Percentiles rank a stretch among this genome's conserved stretches.
Evolutionary conservation across 2,797 vertebrate genomes (phyloP).

Genomic region (Buceros bicornis): DNA sequence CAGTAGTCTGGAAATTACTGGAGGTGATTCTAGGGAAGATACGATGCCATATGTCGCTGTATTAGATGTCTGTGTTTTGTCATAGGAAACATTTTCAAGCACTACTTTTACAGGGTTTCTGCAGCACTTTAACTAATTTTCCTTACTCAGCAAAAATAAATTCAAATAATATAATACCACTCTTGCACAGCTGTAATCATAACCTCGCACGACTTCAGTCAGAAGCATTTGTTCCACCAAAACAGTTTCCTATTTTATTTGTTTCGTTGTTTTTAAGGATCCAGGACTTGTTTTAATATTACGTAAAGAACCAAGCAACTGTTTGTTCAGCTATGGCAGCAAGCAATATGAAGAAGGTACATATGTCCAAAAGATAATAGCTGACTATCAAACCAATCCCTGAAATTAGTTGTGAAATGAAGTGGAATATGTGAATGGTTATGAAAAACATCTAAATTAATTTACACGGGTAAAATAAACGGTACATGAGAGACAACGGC

Average conservation of each 20-base stretch:
- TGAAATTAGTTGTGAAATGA: conserved; percentile 64
- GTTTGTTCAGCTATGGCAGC: not conserved
- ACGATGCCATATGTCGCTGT: not conserved
- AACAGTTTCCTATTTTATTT: not conserved
- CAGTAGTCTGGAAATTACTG: not conserved
- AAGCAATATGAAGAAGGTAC: not conserved
- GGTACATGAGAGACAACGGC: conserved; percentile 44
- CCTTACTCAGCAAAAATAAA: not conserved
- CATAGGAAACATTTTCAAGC: not conserved
- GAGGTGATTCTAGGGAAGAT: not conserved
- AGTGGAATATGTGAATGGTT: conserved; percentile 45
- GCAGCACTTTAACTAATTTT: conserved; percentile 21
- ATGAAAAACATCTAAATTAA: conserved; percentile 62
- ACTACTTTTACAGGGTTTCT: not conserved
- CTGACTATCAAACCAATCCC: conserved; percentile 20
- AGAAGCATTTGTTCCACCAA: not conserved
- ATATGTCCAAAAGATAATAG: conserved; percentile 12
- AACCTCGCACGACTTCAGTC: not conserved
- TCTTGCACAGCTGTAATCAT: not conserved
- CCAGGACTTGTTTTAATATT: not conserved
- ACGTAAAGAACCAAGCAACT: not conserved
- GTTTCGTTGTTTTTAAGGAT: not conserved
- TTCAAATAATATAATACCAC: not conserved
- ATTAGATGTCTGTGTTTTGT: not conserved
- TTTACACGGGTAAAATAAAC: conserved; percentile 45